Evolutionary conservation across 2,113 vertebrate genomes (phyloP).

Genomic region (Oncorhynchus nerka): DNA sequence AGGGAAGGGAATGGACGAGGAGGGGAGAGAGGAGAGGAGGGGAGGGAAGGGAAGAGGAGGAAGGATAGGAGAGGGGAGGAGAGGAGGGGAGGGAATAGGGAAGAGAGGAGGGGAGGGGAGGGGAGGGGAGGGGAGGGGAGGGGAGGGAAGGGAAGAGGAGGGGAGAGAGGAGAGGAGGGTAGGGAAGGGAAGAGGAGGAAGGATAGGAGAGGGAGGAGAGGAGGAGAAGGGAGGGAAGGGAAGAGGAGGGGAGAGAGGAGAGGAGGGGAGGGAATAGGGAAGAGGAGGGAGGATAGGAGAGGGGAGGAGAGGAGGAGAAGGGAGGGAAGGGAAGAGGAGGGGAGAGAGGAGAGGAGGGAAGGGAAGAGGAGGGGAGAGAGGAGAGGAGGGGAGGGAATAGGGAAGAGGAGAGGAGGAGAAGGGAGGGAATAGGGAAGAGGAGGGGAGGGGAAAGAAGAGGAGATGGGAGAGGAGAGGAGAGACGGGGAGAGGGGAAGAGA

Average conservation of each 20-base stretch:
- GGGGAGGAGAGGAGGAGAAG: neutral
- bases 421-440: neutral
- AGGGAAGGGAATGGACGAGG: neutral
- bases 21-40: neutral
- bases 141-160: too few relatives aligned
- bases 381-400: neutral
- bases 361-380: neutral
- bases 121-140: too few relatives aligned
- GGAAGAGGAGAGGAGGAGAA: neutral
- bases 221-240: rapidly evolving
- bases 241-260: neutral
- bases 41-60: too few relatives aligned
- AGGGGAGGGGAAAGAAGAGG: neutral
- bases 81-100: too few relatives aligned
- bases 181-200: neutral
- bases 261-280: rapidly evolving
- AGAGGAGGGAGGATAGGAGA: too few relatives aligned
- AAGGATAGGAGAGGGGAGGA: too few relatives aligned
- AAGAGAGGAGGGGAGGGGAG: too few relatives aligned
- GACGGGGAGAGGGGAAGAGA: neutral
- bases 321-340: neutral
- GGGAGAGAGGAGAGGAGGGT: neutral
- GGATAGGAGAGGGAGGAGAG: rapidly evolving
- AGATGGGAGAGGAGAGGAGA: constrained; percentile 3
- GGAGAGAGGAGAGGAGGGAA: rapidly evolving